Evolutionary conservation across 2,888 invertebrate species (phyloP).

Genomic region (Tipula helvola): DNA sequence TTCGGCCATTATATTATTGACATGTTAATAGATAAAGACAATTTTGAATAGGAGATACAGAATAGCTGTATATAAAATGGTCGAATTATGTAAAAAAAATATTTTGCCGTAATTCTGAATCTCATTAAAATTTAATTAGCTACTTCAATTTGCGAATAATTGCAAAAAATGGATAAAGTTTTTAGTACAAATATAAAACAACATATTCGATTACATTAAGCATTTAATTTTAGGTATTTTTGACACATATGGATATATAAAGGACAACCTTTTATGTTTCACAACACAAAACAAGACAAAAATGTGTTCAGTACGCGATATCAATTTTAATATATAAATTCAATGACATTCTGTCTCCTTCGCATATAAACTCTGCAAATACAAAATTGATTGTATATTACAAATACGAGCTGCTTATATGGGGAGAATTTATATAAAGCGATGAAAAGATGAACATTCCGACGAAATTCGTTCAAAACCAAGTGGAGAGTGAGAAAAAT

Average conservation of each 20-base stretch:
- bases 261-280: not conserved
- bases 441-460: not conserved
- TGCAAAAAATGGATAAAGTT: no score
- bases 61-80: not conserved
- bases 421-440: not conserved
- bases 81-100: not conserved
- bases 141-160: not conserved
- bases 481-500: not conserved
- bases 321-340: not conserved
- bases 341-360: not conserved
- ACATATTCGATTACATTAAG: not conserved
- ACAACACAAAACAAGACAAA: no score
- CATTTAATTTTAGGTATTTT: not conserved
- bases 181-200: not conserved
- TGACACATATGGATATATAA: not conserved
- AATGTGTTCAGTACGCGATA: not conserved
- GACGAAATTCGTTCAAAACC: not conserved
- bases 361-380: not conserved
- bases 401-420: not conserved
- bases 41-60: not conserved
- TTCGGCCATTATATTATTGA: not conserved
- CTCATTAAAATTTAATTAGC: not conserved
- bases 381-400: not conserved
- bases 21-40: not conserved
- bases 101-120: not conserved